Percentiles rank a stretch among this genome's conserved stretches.
phyloP scores from a whole-genome alignment of 2,797 vertebrate genomes.

The Galaxias olidus region DNA sequence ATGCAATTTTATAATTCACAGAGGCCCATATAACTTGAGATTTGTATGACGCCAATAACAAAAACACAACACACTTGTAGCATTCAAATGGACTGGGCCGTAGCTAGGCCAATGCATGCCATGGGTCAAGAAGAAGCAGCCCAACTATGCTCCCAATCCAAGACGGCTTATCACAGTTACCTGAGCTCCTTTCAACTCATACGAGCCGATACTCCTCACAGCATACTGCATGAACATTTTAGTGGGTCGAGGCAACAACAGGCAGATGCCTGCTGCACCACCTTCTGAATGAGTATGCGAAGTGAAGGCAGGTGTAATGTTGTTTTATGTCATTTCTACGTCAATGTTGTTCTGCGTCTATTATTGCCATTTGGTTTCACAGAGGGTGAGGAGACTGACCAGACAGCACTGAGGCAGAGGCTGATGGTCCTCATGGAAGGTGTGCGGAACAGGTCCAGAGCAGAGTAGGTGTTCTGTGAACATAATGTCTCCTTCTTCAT shows the following conservation, averaged over 20 bases:
- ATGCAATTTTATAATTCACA: not conserved
- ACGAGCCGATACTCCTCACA: too few relatives aligned
- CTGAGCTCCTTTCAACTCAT: too few relatives aligned
- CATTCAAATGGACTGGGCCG: not conserved
- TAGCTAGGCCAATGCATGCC: not conserved
- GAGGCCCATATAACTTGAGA: not conserved
- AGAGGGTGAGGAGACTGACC: slow-evolving; percentile 64
- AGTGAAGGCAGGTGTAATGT: too few relatives aligned
- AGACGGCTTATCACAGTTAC: too few relatives aligned
- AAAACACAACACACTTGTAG: not conserved
- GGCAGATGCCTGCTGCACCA: too few relatives aligned
- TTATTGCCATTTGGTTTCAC: not conserved
- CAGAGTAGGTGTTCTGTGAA: slow-evolving; percentile 58
- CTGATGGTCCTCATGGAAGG: slow-evolving; percentile 78
- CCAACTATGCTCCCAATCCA: too few relatives aligned
- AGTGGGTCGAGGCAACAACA: too few relatives aligned
- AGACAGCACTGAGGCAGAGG: slow-evolving; percentile 75
- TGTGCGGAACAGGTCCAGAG: slow-evolving; percentile 80
- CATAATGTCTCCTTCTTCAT: slow-evolving; percentile 81
- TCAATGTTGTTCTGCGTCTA: not conserved
- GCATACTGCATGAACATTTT: too few relatives aligned
- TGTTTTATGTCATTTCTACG: not conserved
- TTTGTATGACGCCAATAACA: too few relatives aligned
- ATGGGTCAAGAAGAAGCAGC: too few relatives aligned
- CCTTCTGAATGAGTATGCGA: too few relatives aligned